Evolutionary conservation across 2,797 vertebrate species (phyloP), one percentile per base, ranked within the genome.

Genomic region (Geotrypetes seraphini): DNA sequence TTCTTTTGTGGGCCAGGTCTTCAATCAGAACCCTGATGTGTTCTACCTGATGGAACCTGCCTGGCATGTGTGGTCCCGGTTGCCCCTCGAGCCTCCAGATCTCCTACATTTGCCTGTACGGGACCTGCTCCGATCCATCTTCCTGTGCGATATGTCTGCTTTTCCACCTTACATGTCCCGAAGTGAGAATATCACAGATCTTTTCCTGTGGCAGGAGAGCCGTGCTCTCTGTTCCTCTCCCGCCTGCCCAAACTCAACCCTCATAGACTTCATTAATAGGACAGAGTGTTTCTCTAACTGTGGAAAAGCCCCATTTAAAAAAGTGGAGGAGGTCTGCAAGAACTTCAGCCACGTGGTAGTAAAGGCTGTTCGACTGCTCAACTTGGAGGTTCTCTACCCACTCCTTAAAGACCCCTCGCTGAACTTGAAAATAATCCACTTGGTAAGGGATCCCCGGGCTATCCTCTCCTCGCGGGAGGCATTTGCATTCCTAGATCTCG

Each of bases 11-110:
- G 95, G 95, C 6, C 91, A 97, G 73, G 71, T 91, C 18, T 97
- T 97, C 49, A 93, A 79, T 45, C 91, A 96, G 69, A 92, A 98
- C 36, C 92, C 95, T 0, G 79, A 83, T 0, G 94, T 92, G 32
- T 98, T 97, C 70, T 97, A 97, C 25, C 65, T 97, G 8, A 97
- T 94, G 91, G 95, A 99, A 60, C 95, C 95, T 0, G 86, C 72
- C 0, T 96, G 92, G 93, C 94, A 98, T 0, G 79, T 96, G 7
- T 98, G 95, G 95, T 71, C 42, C 19, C 45, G 12, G 0, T 69
- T 97, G 45, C 34, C 60, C 10, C 53, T 72, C 10, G 66, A 72
- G 2, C 76, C 57, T 0, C 71, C 79, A 0, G 45, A 43, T 6
- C 50, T 42, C 1, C 57, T 97, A 8, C 80, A 87, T 1, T 93